Evolutionary conservation across 2,113 vertebrate species (phyloP).

Genomic region (Casuarius casuarius): DNA sequence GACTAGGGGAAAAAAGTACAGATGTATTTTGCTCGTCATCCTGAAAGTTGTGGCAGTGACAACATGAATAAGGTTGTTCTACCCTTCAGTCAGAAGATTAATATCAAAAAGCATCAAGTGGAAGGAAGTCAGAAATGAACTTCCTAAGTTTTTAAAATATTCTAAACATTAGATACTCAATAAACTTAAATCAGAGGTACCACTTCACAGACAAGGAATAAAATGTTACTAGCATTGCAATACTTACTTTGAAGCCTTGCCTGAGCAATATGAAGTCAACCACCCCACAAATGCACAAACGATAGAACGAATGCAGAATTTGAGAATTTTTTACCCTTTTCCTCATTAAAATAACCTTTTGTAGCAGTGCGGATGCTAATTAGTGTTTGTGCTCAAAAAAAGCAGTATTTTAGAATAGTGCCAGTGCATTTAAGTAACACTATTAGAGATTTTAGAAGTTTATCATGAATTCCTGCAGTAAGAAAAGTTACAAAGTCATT

Average conservation of each 20-base stretch:
- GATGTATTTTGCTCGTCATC: not conserved
- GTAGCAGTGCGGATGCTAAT: not conserved
- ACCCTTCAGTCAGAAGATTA: not conserved
- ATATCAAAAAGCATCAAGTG: not conserved
- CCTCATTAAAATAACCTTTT: not conserved
- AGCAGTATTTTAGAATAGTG: not conserved
- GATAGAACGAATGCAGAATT: not conserved
- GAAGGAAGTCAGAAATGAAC: not conserved
- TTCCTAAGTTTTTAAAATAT: not conserved
- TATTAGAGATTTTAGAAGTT: not conserved
- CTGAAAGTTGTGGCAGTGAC: not conserved
- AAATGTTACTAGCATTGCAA: not conserved
- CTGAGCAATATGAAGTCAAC: not conserved
- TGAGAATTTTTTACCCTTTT: not conserved
- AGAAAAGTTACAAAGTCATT: not conserved
- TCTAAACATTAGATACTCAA: not conserved
- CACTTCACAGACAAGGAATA: not conserved
- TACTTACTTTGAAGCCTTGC: not conserved
- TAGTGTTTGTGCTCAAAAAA: not conserved
- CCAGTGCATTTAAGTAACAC: not conserved
- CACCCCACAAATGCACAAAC: not conserved
- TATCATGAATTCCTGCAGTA: not conserved
- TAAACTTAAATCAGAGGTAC: not conserved
- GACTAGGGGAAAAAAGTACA: no score
- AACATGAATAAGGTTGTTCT: not conserved